phyloP scores from a whole-genome alignment of 2,888 invertebrate species.

The Octodonta nipae region DNA sequence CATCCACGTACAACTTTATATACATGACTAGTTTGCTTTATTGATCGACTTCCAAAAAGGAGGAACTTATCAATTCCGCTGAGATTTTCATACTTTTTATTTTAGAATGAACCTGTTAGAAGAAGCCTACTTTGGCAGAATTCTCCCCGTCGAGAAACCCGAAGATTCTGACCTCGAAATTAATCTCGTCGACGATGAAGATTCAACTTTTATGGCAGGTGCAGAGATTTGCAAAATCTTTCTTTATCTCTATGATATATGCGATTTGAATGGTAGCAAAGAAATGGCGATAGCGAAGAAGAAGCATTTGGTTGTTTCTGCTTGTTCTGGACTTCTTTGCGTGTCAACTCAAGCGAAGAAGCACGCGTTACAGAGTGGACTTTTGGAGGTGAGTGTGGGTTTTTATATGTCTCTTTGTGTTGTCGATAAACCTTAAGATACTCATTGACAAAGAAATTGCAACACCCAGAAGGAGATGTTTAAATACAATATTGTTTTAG shows the following conservation, averaged over 20 bases:
- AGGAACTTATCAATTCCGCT: too few relatives aligned
- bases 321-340: conserved; percentile 36
- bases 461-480: too few relatives aligned
- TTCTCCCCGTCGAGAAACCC: conserved; percentile 8
- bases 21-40: too few relatives aligned
- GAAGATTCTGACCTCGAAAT: conserved; percentile 13
- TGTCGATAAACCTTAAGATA: too few relatives aligned
- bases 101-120: conserved; percentile 21
- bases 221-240: conserved; percentile 37
- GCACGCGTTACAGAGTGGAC: conserved; percentile 32
- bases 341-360: conserved; percentile 38
- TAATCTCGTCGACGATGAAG: conserved; percentile 14
- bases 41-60: too few relatives aligned
- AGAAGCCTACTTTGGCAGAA: conserved; percentile 23
- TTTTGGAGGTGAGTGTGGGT: too few relatives aligned
- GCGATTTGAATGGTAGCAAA: conserved; percentile 23
- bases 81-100: too few relatives aligned
- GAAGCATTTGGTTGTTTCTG: conserved; percentile 32
- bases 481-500: too few relatives aligned
- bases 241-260: conserved; percentile 35
- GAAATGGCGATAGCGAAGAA: conserved; percentile 22
- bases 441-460: too few relatives aligned
- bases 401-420: too few relatives aligned
- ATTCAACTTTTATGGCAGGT: conserved; percentile 26
- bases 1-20: too few relatives aligned